These are phyloP conservation scores for Atrina japonica DNA, from an alignment of 2,888 invertebrate genomes.

Conservation along the genomic window DNA sequence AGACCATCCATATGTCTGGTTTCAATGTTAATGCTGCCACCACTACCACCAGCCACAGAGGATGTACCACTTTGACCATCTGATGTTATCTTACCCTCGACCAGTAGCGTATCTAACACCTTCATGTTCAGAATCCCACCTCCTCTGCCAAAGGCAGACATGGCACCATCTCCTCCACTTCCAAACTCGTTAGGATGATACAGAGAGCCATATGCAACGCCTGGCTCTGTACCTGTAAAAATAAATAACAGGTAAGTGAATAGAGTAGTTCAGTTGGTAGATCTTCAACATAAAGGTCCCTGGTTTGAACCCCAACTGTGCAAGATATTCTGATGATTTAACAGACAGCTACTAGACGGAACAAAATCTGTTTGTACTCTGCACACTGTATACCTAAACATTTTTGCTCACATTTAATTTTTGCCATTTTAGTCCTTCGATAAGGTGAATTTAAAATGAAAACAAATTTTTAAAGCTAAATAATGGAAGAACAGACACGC, in stretches of 20 bases:
- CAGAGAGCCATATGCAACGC: constrained; percentile 51
- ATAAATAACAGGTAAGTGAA: background rate
- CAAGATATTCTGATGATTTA: no score
- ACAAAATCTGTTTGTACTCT: no score
- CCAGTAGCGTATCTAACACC: constrained; percentile 48
- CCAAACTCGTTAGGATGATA: constrained; percentile 54
- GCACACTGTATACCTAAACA: no score
- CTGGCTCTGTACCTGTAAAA: constrained; percentile 33
- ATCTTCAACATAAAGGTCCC: no score
- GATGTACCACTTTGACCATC: constrained; percentile 52
- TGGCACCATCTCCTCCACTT: constrained; percentile 60
- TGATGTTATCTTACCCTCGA: constrained; percentile 60
- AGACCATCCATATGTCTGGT: constrained; percentile 60
- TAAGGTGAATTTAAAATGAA: no score
- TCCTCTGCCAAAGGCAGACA: constrained; percentile 56
- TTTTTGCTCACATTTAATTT: no score
- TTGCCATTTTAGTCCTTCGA: no score
- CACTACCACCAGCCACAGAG: constrained; percentile 62
- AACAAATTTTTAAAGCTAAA: no score
- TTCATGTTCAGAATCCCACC: constrained; percentile 61
- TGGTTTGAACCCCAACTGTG: no score
- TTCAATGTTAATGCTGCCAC: constrained; percentile 59
- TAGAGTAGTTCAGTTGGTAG: no score
- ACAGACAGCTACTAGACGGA: no score
- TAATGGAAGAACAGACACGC: no score